These are phyloP conservation scores for Pterocles orientalis DNA, from an alignment of 2,113 vertebrate species.

Conservation along the genomic window DNA sequence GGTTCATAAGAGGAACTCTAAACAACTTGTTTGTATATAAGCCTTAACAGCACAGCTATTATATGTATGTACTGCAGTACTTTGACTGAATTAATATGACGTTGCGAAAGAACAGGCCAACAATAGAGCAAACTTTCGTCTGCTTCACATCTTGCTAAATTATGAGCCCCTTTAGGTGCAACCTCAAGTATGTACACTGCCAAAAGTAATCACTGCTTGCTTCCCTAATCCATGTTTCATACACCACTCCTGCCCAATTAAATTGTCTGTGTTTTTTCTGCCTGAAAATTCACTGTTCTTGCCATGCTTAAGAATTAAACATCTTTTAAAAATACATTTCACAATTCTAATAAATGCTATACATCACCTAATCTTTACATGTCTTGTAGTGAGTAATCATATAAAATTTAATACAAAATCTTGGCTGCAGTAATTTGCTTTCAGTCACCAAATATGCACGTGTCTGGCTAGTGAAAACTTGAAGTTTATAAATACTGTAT, in stretches of 20 bases:
- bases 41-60: background rate
- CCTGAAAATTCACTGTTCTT: background rate
- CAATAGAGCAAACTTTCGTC: constrained; percentile 13
- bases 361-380: background rate
- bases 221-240: constrained; percentile 51
- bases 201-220: constrained; percentile 42
- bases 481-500: background rate
- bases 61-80: background rate
- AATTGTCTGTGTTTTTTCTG: constrained; percentile 22
- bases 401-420: background rate
- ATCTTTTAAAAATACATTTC: background rate
- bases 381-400: background rate
- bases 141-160: constrained; percentile 48
- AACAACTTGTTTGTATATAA: background rate
- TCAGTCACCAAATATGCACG: background rate
- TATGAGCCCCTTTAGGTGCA: constrained; percentile 17
- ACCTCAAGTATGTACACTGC: constrained; percentile 54
- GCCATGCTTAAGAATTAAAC: background rate
- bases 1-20: background rate
- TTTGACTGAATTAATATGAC: constrained; percentile 45
- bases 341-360: background rate
- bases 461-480: background rate
- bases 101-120: constrained; percentile 24
- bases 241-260: background rate
- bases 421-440: background rate